Evolutionary conservation across 2,888 invertebrate genomes (phyloP), one percentile per base, ranked within the genome.

Genomic region (Pollenia amentaria): DNA sequence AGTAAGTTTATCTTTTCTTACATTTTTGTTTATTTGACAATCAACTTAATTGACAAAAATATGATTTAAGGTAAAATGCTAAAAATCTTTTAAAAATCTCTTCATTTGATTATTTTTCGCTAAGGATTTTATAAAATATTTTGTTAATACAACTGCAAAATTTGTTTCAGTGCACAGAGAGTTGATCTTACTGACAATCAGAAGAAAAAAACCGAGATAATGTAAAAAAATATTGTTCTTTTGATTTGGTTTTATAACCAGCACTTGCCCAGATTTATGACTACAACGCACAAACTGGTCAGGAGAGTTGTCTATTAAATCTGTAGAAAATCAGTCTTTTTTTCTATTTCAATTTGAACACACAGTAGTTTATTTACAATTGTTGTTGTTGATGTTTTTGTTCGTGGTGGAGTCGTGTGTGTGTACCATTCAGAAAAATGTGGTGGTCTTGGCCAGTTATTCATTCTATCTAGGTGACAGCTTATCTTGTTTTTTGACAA

Each of bases 401-500:
- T 29, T 29, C 29, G 29, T 77, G 70, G 51, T 65, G 42, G 11
- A 21, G 53, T 67, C 14, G 14, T 6, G n/a, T 51, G n/a, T 51
- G 16, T 51, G 55, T 64, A 14, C 46, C 60, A 62, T 69, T 67
- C 12, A 48, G 14, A 57, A 46, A 29, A 62, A 78, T 57, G 40
- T 78, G 72, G 80, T 86, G 84, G 84, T 84, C 84, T 81, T 75
- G 10, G 69, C 79, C 51, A 70, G 60, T 42, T 60, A 79, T 64
- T 86, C 51, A 79, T 64, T 86, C 46, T 75, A 79, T 72, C 77
- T 60, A 78, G 80, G 90, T 92, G 92, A 92, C 92, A 91, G 92
- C 92, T 92, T 92, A 92, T 91, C 91, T 90, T 90, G 92, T 89
- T 85, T 81, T 80, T 81, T 87, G 87, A 87, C 87, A 87, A 84